Conservation (phyloP, 2,113 vertebrate species). For the Caloenas nicobarica region DNA sequence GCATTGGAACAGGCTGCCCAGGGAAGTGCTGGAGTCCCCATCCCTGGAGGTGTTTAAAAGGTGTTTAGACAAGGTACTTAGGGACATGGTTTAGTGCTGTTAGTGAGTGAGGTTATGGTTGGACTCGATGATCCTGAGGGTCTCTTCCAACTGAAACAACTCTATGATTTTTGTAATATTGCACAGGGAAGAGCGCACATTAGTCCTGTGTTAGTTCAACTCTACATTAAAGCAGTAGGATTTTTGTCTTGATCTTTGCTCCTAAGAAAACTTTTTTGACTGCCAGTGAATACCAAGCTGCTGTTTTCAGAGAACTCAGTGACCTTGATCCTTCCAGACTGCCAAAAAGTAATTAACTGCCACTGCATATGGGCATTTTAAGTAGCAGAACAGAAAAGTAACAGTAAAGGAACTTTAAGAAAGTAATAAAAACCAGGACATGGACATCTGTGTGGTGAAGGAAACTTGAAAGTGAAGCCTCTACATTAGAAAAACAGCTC, state of each 20-base stretch:
- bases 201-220: neutral
- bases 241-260: neutral
- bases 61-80: too few relatives aligned
- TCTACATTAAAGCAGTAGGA: neutral
- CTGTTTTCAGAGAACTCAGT: neutral
- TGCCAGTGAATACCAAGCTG: neutral
- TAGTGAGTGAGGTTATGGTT: too few relatives aligned
- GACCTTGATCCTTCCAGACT: neutral
- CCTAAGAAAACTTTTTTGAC: neutral
- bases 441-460: neutral
- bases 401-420: neutral
- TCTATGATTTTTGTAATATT: neutral
- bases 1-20: too few relatives aligned
- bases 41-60: too few relatives aligned
- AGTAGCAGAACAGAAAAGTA: too few relatives aligned
- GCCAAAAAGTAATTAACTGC: too few relatives aligned
- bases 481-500: neutral
- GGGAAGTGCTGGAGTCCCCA: too few relatives aligned
- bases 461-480: neutral
- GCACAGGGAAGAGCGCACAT: rapidly evolving
- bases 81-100: too few relatives aligned
- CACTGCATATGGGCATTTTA: too few relatives aligned
- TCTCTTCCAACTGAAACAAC: too few relatives aligned
- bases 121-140: too few relatives aligned
- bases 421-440: neutral